Conservation (phyloP, 2,797 vertebrate species). For the Sciurus carolinensis region DNA sequence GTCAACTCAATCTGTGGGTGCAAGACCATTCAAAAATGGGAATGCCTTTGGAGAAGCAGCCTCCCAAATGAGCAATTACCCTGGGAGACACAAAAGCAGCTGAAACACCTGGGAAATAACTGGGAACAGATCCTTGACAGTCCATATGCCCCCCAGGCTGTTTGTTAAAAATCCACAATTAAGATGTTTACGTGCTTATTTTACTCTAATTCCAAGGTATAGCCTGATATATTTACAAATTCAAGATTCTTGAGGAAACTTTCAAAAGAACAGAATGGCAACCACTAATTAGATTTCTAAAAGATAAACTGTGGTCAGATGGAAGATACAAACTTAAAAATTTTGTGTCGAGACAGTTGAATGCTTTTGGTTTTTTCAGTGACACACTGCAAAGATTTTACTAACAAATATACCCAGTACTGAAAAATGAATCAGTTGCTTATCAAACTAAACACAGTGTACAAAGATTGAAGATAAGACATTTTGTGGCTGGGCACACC, state of each 20-base stretch:
- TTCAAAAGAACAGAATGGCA: slow-evolving; percentile 81
- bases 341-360: slow-evolving; percentile 76
- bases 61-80: neutral
- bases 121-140: neutral
- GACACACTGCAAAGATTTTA: slow-evolving; percentile 57
- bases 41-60: neutral
- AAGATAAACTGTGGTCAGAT: slow-evolving; percentile 82
- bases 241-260: slow-evolving; percentile 65
- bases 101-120: slow-evolving; percentile 21
- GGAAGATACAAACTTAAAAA: slow-evolving; percentile 66
- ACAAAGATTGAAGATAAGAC: slow-evolving; percentile 65
- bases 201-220: slow-evolving; percentile 70
- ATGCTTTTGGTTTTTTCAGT: slow-evolving; percentile 76
- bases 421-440: slow-evolving; percentile 78
- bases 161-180: slow-evolving; percentile 69
- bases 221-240: slow-evolving; percentile 82
- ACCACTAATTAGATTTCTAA: slow-evolving; percentile 53
- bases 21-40: neutral
- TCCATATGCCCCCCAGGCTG: neutral
- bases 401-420: slow-evolving; percentile 62
- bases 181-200: slow-evolving; percentile 73
- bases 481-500: neutral
- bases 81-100: neutral
- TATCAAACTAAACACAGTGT: slow-evolving; percentile 78
- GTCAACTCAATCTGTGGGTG: neutral